Base-by-base conservation (phyloP, 2,797 vertebrate species). In the Eleutherodactylus coqui region DNA sequence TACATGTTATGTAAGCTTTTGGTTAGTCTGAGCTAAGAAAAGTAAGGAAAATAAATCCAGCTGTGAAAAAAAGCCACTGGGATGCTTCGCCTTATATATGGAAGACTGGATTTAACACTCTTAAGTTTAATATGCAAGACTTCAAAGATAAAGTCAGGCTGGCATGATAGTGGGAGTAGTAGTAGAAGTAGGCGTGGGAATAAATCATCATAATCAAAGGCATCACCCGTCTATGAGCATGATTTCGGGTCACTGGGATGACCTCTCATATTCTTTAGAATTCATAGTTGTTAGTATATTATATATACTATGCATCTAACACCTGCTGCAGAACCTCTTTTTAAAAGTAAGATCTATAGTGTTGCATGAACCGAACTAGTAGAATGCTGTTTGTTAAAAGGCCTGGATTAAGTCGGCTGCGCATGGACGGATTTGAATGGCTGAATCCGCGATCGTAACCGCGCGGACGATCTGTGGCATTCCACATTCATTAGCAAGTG, bases 1-100 rank as follows among this genome's bases (percentile, higher is more conserved):
- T 72, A 82, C 17, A 69, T 55, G 64, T 82, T 82, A 82, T 72
- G 80, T 72, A 82, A 82, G 19, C 67, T 29, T 72, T 51, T 69
- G 79, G 43, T 51, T 69, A 70, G 24, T 70, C 62, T 27, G 34
- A 80, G 58, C 55, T 80, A 70, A 53, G 32, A 72, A 72, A 70
- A 51, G 64, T 51, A 53, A 70, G 53, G 17, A 70, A 53, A 70
- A 13, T 3, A 38, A 38, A 38, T 82, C 67, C 47, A 55, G 51
- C 45, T 72, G 64, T 70, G 34, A 51, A 80, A 19, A 43, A 81
- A n/a, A 72, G 53, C 27, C 62, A 14, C 45, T 36, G 47, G 47
- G 36, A 41, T 24, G 17, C 47, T 13, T 19, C 29, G 27, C 29
- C 29, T 5, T 38, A 69, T 82, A 53, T 34, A 53, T 41, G 11